phyloP scores from a whole-genome alignment of 2,113 vertebrate species.

The Ammodytes dubius region DNA sequence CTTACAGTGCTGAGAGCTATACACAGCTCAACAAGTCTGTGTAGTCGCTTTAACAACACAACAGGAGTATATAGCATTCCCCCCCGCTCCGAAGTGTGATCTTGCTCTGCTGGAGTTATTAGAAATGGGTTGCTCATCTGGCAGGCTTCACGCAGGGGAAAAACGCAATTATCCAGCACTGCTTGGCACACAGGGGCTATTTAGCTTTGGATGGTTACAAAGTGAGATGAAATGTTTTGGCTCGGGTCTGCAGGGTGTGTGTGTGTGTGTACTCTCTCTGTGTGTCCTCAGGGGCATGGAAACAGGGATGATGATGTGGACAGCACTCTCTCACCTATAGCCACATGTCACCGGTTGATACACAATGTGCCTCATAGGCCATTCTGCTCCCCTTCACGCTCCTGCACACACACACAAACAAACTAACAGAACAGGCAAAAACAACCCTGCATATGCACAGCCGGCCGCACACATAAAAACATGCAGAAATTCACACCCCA shows the following conservation, averaged over 20 bases:
- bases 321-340: slow-evolving; percentile 49
- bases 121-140: slow-evolving; percentile 64
- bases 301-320: slow-evolving; percentile 73
- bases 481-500: slow-evolving; percentile 26
- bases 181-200: slow-evolving; percentile 57
- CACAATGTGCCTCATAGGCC: slow-evolving; percentile 64
- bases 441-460: slow-evolving; percentile 38
- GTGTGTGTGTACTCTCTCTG: slow-evolving; percentile 3
- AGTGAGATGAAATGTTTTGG: slow-evolving; percentile 72
- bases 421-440: slow-evolving; percentile 16
- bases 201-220: slow-evolving; percentile 72
- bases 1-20: background rate
- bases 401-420: slow-evolving; percentile 60
- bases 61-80: slow-evolving; percentile 13
- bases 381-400: slow-evolving; percentile 69
- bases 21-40: slow-evolving; percentile 28
- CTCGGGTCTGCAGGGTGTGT: slow-evolving; percentile 60
- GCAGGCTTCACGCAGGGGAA: slow-evolving; percentile 62
- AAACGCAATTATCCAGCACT: slow-evolving; percentile 72
- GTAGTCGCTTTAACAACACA: slow-evolving; percentile 33
- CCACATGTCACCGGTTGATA: slow-evolving; percentile 69
- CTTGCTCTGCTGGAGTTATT: slow-evolving; percentile 58
- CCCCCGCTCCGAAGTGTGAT: slow-evolving; percentile 37
- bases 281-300: slow-evolving; percentile 64
- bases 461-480: background rate